phyloP scores from a whole-genome alignment of 1,140 invertebrate genomes.

The Drosophila tropicalis region DNA sequence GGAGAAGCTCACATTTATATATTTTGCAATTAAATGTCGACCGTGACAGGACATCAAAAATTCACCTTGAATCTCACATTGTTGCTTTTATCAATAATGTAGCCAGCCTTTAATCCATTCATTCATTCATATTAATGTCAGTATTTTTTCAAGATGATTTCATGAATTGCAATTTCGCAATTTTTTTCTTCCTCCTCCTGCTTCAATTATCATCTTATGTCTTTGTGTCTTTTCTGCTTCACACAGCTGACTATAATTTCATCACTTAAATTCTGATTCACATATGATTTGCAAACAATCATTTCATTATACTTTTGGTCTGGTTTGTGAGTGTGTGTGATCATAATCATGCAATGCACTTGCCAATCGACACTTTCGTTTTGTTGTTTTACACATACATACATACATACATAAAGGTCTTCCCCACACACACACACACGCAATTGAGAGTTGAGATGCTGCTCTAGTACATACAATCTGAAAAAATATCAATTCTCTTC shows the following conservation, averaged over 20 bases:
- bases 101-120: not conserved
- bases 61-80: not conserved
- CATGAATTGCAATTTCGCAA: conserved; percentile 9
- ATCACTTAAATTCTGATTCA: conserved; percentile 20
- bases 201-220: not conserved
- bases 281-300: conserved; percentile 16
- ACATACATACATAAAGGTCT: conserved; percentile 22
- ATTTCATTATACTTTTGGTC: conserved; percentile 18
- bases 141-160: conserved; percentile 10
- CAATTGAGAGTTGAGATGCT: conserved; percentile 20
- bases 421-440: conserved; percentile 19
- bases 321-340: conserved; percentile 7
- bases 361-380: conserved; percentile 15
- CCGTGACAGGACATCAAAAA: too few relatives aligned
- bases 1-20: too few relatives aligned
- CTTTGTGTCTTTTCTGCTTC: not conserved
- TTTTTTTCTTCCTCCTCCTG: too few relatives aligned
- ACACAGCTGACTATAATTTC: conserved; percentile 6
- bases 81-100: not conserved
- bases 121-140: not conserved
- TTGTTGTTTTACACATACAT: not conserved
- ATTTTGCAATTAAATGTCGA: too few relatives aligned
- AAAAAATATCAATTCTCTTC: conserved; percentile 46
- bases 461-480: conserved; percentile 26
- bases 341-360: conserved; percentile 27